These are phyloP conservation scores for Lasiurus borealis DNA, from an alignment of 2,113 vertebrate genomes.

Conservation along the genomic window DNA sequence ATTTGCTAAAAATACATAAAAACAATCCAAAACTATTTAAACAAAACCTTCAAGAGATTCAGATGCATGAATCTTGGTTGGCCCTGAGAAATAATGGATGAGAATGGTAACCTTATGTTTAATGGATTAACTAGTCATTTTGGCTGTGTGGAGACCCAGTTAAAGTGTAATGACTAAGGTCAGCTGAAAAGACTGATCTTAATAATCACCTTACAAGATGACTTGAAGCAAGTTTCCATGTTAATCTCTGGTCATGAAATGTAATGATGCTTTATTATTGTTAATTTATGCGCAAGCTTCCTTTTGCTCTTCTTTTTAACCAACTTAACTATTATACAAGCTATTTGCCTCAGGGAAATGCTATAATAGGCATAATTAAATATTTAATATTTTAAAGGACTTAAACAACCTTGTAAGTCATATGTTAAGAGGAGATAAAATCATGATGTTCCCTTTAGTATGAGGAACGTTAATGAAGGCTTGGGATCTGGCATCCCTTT, in stretches of 20 bases:
- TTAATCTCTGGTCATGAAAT: constrained; percentile 73
- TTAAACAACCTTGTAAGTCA: constrained; percentile 81
- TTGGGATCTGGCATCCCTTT: neutral
- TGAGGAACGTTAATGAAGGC: constrained; percentile 65
- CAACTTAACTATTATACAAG: constrained; percentile 75
- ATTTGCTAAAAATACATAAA: constrained; percentile 25
- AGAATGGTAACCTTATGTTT: constrained; percentile 53
- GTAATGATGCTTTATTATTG: constrained; percentile 81
- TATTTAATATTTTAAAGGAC: constrained; percentile 83
- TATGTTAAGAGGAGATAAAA: constrained; percentile 73
- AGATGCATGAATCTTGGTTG: neutral
- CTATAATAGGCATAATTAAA: constrained; percentile 79
- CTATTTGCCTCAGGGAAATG: constrained; percentile 77
- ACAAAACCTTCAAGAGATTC: constrained; percentile 14
- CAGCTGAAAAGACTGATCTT: constrained; percentile 72
- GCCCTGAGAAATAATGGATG: constrained; percentile 33
- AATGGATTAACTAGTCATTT: constrained; percentile 67
- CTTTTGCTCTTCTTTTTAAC: constrained; percentile 77
- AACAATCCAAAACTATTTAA: constrained; percentile 41
- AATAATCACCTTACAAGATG: constrained; percentile 75
- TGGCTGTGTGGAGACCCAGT: neutral
- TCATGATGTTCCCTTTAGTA: constrained; percentile 52
- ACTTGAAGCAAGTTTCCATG: constrained; percentile 69
- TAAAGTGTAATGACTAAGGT: constrained; percentile 72
- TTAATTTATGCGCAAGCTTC: constrained; percentile 78